These are phyloP conservation scores for Diplolepis rosae DNA, from an alignment of 2,888 invertebrate genomes.

Conservation along the genomic window DNA sequence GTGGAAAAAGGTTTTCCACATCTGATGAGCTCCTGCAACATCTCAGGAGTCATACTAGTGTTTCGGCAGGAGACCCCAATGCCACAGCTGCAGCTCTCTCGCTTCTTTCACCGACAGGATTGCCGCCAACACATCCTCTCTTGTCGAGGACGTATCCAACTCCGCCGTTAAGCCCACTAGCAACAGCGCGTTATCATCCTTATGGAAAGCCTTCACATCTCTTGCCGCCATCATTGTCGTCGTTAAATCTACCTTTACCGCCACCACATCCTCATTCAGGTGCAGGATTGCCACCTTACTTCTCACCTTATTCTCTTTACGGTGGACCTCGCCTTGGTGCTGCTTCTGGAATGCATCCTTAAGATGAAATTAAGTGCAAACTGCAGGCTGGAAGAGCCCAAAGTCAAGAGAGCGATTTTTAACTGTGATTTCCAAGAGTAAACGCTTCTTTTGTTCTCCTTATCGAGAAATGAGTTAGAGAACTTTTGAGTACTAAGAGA, in stretches of 20 bases:
- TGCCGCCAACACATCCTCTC: conserved; percentile 84
- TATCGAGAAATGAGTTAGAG: not conserved
- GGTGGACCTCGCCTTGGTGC: conserved; percentile 87
- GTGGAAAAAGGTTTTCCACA: conserved; percentile 90
- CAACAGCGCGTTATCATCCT: conserved; percentile 89
- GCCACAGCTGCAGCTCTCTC: conserved; percentile 73
- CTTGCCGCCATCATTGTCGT: conserved; percentile 81
- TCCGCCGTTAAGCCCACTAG: conserved; percentile 90
- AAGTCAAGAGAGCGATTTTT: conserved; percentile 42
- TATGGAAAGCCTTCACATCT: conserved; percentile 85
- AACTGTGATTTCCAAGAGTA: conserved; percentile 59
- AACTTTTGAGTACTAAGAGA: not conserved
- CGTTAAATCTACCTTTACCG: conserved; percentile 79
- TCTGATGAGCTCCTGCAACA: conserved; percentile 92
- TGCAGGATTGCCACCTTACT: conserved; percentile 86
- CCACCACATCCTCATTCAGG: conserved; percentile 77
- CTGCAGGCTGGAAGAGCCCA: conserved; percentile 2
- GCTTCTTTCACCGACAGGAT: conserved; percentile 76
- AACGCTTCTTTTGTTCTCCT: conserved; percentile 28
- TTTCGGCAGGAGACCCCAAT: conserved; percentile 77
- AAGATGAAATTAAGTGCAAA: conserved; percentile 53
- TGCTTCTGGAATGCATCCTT: conserved; percentile 84
- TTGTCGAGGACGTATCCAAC: conserved; percentile 92
- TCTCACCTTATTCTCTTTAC: conserved; percentile 92
- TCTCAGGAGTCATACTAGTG: conserved; percentile 89